Percentiles rank a stretch among this genome's conserved stretches.
phyloP scores from a whole-genome alignment of 2,797 vertebrate genomes.

The Trichosurus vulpecula region DNA sequence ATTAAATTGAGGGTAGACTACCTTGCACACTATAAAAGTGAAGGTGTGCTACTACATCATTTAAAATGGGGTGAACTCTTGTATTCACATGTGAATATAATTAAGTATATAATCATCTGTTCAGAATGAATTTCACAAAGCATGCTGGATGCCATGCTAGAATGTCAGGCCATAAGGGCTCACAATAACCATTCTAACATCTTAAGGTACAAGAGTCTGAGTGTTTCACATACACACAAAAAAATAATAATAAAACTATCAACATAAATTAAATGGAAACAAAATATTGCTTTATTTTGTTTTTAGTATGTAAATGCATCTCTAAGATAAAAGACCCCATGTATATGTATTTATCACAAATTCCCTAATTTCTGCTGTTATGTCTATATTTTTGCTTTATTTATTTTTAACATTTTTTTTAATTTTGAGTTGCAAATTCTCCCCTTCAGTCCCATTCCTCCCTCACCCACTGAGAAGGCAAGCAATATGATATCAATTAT shows the following conservation, averaged over 20 bases:
- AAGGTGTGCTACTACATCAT: neutral
- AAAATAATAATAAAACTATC: neutral
- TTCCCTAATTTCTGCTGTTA: neutral
- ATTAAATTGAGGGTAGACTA: neutral
- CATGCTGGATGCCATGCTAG: neutral
- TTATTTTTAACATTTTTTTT: neutral
- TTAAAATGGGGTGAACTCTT: neutral
- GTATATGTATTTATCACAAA: neutral
- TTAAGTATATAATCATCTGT: neutral
- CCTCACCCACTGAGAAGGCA: neutral
- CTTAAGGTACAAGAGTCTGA: neutral
- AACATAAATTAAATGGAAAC: neutral
- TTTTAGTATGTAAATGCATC: neutral
- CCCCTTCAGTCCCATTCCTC: neutral
- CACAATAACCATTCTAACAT: neutral
- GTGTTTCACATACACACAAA: neutral
- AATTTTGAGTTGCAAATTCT: neutral
- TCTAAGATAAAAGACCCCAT: neutral
- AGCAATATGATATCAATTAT: neutral
- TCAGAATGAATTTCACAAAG: neutral
- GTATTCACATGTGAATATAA: neutral
- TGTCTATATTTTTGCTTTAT: neutral
- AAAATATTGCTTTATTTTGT: neutral
- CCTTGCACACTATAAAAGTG: neutral
- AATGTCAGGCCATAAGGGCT: neutral